Evolutionary conservation across 2,113 vertebrate genomes (phyloP).

Genomic region (Macquaria australasica): DNA sequence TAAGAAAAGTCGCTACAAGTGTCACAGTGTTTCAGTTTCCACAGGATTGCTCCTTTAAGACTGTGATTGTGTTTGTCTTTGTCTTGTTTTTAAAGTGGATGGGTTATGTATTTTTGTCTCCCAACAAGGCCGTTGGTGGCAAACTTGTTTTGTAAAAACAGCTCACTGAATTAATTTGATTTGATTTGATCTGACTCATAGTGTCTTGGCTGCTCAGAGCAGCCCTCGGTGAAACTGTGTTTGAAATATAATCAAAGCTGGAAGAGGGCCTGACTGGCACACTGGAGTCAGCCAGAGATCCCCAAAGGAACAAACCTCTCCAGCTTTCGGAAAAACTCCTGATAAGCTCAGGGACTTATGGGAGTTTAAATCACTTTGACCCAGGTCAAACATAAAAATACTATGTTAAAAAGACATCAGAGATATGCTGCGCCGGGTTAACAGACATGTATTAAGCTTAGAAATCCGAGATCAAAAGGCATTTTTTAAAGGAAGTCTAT

Average conservation of each 20-base stretch:
- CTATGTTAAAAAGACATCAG: constrained; percentile 49
- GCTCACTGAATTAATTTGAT: constrained; percentile 60
- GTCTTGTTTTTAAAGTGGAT: constrained; percentile 22
- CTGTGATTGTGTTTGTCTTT: neutral
- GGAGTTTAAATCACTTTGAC: constrained; percentile 63
- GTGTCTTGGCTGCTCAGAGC: constrained; percentile 50
- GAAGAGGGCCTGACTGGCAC: constrained; percentile 46
- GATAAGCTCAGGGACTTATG: constrained; percentile 59
- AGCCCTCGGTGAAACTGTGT: constrained; percentile 55
- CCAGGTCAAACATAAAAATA: constrained; percentile 65
- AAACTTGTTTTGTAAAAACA: constrained; percentile 54
- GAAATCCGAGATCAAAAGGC: constrained; percentile 62
- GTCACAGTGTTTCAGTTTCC: neutral
- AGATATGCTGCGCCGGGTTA: constrained; percentile 22
- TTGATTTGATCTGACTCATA: constrained; percentile 63
- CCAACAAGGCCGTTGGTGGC: constrained; percentile 25
- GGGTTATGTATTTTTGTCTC: constrained; percentile 20
- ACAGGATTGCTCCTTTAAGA: neutral
- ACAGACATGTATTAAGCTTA: constrained; percentile 49
- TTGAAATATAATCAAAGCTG: constrained; percentile 65
- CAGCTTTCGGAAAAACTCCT: constrained; percentile 31
- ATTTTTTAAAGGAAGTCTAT: constrained; percentile 42
- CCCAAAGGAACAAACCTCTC: constrained; percentile 47
- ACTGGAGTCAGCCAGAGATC: constrained; percentile 30
- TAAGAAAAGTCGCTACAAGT: too few species aligned